Conservation (phyloP, 2,888 invertebrate genomes). For the Lasiommata megera region DNA sequence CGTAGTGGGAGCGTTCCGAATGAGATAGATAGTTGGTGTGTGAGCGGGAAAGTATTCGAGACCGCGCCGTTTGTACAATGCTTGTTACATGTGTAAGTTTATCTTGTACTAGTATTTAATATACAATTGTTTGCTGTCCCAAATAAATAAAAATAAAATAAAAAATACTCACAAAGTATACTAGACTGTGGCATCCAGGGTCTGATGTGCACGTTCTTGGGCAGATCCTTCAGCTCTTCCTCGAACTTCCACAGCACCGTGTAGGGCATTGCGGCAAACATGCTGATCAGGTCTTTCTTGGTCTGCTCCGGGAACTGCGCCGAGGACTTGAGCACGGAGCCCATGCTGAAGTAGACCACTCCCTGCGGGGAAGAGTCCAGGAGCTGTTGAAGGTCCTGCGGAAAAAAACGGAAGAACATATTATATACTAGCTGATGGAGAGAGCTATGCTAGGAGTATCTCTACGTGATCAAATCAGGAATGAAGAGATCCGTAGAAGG, state of each 20-base stretch:
- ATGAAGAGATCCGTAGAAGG: too few relatives aligned
- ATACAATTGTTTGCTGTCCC: too few relatives aligned
- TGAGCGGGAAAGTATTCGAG: too few relatives aligned
- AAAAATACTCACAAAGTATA: conserved; percentile 58
- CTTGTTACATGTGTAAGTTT: too few relatives aligned
- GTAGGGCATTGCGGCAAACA: conserved; percentile 48
- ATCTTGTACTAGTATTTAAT: too few relatives aligned
- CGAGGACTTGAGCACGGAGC: conserved; percentile 52
- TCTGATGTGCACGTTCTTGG: conserved; percentile 64
- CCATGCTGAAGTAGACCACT: conserved; percentile 67
- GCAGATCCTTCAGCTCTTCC: conserved; percentile 50
- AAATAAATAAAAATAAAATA: too few relatives aligned
- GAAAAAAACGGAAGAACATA: neutral
- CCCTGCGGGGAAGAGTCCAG: conserved; percentile 53
- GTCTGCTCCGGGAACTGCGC: conserved; percentile 39
- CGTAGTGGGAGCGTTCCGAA: too few relatives aligned
- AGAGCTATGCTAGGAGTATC: too few relatives aligned
- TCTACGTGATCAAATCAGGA: too few relatives aligned
- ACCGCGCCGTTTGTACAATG: too few relatives aligned
- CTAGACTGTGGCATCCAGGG: conserved; percentile 79
- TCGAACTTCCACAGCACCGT: conserved; percentile 79
- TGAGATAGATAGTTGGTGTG: too few relatives aligned
- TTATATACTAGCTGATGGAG: too few relatives aligned
- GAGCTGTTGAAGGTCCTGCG: conserved; percentile 56
- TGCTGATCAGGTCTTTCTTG: conserved; percentile 41